These are phyloP conservation scores for Gallirallus australis DNA, from an alignment of 2,797 vertebrate species.

Conservation along the genomic window DNA sequence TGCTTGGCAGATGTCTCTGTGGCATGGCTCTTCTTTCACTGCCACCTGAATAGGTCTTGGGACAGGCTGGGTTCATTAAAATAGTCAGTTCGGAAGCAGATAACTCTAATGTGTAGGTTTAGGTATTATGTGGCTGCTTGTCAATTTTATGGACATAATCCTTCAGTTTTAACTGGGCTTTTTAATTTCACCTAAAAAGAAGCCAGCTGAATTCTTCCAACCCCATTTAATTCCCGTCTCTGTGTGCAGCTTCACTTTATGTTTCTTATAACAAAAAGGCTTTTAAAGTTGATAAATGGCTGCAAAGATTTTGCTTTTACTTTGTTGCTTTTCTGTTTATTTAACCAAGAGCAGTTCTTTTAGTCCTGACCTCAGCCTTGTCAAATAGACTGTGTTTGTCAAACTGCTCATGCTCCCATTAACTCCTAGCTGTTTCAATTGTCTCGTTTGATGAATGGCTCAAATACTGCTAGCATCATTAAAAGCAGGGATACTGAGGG, in stretches of 20 bases:
- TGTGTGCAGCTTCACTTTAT: conserved; percentile 55
- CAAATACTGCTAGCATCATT: conserved; percentile 59
- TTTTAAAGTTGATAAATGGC: conserved; percentile 74
- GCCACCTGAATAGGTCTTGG: background rate
- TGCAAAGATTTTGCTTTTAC: conserved; percentile 67
- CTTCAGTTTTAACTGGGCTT: conserved; percentile 37
- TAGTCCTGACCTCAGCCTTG: conserved; percentile 69
- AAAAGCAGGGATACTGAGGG: conserved; percentile 50
- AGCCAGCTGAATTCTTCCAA: background rate
- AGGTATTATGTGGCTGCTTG: background rate
- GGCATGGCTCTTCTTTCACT: background rate
- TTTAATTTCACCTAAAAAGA: conserved; percentile 41
- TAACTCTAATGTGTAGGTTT: background rate
- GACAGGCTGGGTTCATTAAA: background rate
- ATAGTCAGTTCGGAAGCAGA: background rate
- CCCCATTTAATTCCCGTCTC: conserved; percentile 26
- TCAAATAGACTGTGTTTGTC: conserved; percentile 73
- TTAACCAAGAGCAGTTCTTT: conserved; percentile 72
- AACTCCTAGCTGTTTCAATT: conserved; percentile 71
- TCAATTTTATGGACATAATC: conserved; percentile 26
- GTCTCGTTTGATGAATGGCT: conserved; percentile 69
- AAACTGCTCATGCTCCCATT: conserved; percentile 74
- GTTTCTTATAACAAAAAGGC: conserved; percentile 60
- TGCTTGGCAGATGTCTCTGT: background rate
- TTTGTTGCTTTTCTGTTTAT: conserved; percentile 74